Evolutionary conservation across 1,140 invertebrate species (phyloP).

Genomic region (Ptiloglossa arizonensis): DNA sequence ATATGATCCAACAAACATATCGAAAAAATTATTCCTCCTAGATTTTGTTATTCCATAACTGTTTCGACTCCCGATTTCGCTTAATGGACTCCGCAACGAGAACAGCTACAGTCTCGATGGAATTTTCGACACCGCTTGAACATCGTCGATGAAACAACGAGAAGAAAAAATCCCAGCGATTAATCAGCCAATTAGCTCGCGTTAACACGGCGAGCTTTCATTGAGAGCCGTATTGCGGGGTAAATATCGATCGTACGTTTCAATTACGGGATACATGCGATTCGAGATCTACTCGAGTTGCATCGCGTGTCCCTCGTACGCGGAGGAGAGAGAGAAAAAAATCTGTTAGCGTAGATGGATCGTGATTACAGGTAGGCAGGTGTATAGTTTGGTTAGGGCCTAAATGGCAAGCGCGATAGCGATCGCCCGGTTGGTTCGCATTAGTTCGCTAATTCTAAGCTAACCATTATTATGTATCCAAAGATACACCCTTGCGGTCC

Average conservation of each 20-base stretch:
- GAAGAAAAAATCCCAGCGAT: background rate
- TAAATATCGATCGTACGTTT: slow-evolving; percentile 25
- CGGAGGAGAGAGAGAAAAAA: slow-evolving; percentile 31
- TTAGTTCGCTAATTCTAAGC: slow-evolving; percentile 70
- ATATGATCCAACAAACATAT: too few relatives aligned
- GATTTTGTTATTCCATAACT: too few relatives aligned
- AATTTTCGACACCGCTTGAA: too few relatives aligned
- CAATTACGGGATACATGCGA: slow-evolving; percentile 24
- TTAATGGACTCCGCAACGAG: too few relatives aligned
- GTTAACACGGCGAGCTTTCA: background rate
- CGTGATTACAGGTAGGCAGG: slow-evolving; percentile 67
- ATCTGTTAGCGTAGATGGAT: slow-evolving; percentile 59
- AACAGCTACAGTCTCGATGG: too few relatives aligned
- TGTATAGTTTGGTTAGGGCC: slow-evolving; percentile 64
- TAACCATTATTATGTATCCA: slow-evolving; percentile 61
- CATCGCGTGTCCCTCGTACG: slow-evolving; percentile 9
- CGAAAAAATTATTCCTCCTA: too few relatives aligned
- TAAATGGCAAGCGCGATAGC: slow-evolving; percentile 67
- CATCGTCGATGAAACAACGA: background rate
- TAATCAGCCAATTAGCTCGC: background rate
- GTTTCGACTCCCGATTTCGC: too few relatives aligned
- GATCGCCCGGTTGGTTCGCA: slow-evolving; percentile 59
- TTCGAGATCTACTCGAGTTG: slow-evolving; percentile 3
- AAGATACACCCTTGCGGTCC: slow-evolving; percentile 23
- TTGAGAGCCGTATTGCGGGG: background rate